Evolutionary conservation across 64 coral and sea anemone genomes (phyloP).

Genomic region (Cladopsammia gracilis): DNA sequence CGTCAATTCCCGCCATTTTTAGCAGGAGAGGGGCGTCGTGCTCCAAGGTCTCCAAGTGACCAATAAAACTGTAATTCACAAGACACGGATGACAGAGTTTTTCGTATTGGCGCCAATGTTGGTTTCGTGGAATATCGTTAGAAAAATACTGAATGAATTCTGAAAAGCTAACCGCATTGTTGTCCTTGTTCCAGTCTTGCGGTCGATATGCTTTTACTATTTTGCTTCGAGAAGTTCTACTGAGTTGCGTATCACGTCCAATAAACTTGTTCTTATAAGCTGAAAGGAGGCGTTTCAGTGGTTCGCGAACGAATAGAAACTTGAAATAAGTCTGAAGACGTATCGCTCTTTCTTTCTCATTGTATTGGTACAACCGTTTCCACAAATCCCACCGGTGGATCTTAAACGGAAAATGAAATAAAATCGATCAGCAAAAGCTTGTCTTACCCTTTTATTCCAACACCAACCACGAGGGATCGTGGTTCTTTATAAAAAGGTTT

Average conservation of each 20-base stretch:
- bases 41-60: background rate
- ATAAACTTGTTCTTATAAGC: background rate
- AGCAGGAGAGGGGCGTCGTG: background rate
- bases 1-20: background rate
- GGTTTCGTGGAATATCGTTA: background rate
- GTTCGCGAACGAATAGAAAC: background rate
- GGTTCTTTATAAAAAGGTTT: no score
- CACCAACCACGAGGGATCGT: no score
- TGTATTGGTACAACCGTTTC: background rate
- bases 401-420: no score
- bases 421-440: no score
- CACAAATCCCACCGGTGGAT: background rate
- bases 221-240: background rate
- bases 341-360: background rate
- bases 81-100: background rate
- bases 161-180: background rate
- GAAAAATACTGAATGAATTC: background rate
- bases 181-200: background rate
- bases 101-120: background rate
- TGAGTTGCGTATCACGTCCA: background rate
- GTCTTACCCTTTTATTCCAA: no score
- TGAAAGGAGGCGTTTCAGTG: background rate
- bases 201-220: background rate
- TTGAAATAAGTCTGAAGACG: background rate
- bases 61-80: background rate